These are phyloP conservation scores for Cremastinae sp. DNA, from an alignment of 2,888 invertebrate genomes.

Conservation along the genomic window DNA sequence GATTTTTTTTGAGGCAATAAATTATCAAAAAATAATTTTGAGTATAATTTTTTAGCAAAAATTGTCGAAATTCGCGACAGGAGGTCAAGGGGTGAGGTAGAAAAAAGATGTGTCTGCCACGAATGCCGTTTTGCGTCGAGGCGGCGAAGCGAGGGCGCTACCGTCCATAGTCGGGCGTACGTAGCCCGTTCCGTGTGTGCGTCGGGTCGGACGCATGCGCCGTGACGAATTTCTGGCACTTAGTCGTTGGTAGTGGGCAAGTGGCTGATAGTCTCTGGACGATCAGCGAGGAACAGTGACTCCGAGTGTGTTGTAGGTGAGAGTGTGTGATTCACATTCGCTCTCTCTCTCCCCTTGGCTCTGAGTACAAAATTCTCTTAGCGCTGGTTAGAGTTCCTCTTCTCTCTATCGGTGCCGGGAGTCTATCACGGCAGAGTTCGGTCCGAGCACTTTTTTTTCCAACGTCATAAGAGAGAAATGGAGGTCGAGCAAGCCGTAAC, in stretches of 20 bases:
- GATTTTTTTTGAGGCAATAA: too few relatives aligned
- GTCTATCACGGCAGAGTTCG: constrained; percentile 68
- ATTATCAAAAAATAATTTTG: background rate
- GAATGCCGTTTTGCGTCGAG: constrained; percentile 19
- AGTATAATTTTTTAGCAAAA: background rate
- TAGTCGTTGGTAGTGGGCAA: constrained; percentile 71
- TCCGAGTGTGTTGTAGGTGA: constrained; percentile 29
- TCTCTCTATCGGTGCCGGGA: constrained; percentile 64
- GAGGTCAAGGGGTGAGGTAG: background rate
- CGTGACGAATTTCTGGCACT: constrained; percentile 83
- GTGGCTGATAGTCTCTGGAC: constrained; percentile 34
- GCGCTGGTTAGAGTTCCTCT: constrained; percentile 55
- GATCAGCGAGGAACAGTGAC: constrained; percentile 23
- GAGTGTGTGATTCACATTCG: constrained; percentile 23
- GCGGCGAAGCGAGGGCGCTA: constrained; percentile 33
- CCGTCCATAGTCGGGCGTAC: constrained; percentile 4
- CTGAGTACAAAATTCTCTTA: constrained; percentile 46
- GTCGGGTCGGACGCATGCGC: constrained; percentile 82
- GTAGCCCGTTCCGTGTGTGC: constrained; percentile 13
- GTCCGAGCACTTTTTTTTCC: constrained; percentile 50
- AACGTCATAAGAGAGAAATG: constrained; percentile 70
- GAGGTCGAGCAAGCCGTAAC: constrained; percentile 74
- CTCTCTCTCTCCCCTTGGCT: constrained; percentile 40
- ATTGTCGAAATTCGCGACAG: background rate
- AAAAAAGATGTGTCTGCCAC: constrained; percentile 24